These are phyloP conservation scores for Ibycter americanus DNA, from an alignment of 2,797 vertebrate species.

Conservation along the genomic window DNA sequence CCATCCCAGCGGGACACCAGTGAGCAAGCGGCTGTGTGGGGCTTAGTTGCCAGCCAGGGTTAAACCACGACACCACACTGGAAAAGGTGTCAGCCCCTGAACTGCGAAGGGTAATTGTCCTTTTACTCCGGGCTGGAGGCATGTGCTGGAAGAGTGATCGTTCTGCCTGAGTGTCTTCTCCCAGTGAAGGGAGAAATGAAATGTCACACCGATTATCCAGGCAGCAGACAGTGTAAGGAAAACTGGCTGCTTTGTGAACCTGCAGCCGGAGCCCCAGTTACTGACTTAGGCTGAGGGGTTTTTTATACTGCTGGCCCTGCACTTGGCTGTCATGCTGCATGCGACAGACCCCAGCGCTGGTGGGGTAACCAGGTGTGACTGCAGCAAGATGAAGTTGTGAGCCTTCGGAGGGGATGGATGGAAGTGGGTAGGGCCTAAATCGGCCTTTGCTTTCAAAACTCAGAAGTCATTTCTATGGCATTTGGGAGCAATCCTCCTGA, in stretches of 20 bases:
- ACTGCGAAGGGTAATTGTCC: background rate
- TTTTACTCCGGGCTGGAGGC: background rate
- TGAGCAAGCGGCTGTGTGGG: no score
- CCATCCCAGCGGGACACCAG: no score
- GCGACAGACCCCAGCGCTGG: rapidly evolving
- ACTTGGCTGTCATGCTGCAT: background rate
- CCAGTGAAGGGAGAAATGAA: conserved; percentile 43
- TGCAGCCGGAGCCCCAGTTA: conserved; percentile 17
- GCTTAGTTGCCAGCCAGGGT: no score
- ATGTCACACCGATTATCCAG: conserved; percentile 68
- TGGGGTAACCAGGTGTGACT: background rate
- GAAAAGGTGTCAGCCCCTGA: background rate
- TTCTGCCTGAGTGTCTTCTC: conserved; percentile 12
- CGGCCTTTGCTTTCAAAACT: background rate
- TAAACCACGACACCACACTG: background rate
- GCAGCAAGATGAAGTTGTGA: background rate
- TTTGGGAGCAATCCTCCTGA: background rate
- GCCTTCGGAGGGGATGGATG: rapidly evolving
- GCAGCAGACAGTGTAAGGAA: conserved; percentile 23
- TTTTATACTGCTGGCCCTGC: background rate
- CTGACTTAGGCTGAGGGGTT: background rate
- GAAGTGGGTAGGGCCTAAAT: background rate
- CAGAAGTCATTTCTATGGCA: background rate
- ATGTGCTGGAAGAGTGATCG: conserved; percentile 44
- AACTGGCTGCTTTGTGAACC: background rate